These are phyloP conservation scores for Alexandromys fortis DNA, from an alignment of 2,113 vertebrate species.

Conservation along the genomic window DNA sequence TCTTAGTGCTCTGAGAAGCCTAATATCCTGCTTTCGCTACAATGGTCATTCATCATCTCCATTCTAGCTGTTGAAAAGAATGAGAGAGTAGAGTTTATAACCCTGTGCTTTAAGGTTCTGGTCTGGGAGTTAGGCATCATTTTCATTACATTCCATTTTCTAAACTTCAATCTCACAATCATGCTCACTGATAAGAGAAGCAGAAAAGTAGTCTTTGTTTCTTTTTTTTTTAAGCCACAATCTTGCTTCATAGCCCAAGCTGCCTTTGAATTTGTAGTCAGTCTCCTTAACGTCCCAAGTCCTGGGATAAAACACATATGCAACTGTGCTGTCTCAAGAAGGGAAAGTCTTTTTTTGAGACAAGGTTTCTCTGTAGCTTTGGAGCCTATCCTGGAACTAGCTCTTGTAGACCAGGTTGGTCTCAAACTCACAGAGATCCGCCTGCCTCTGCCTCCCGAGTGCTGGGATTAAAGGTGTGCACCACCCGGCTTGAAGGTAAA, in stretches of 20 bases:
- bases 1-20: neutral
- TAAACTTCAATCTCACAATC: constrained; percentile 15
- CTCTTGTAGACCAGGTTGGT: too few relatives aligned
- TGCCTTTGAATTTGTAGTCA: too few relatives aligned
- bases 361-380: too few relatives aligned
- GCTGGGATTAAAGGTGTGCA: neutral
- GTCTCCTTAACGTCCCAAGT: too few relatives aligned
- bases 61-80: neutral
- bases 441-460: neutral
- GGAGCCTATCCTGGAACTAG: too few relatives aligned
- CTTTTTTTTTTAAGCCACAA: neutral
- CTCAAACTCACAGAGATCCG: too few relatives aligned
- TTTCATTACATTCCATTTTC: constrained; percentile 21
- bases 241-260: neutral
- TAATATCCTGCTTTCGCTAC: neutral
- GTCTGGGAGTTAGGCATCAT: neutral
- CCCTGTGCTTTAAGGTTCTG: neutral
- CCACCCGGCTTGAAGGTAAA: neutral
- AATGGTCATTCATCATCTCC: neutral
- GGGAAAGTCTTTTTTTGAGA: too few relatives aligned
- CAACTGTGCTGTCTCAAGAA: too few relatives aligned
- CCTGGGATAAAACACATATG: too few relatives aligned
- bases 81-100: neutral
- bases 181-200: neutral
- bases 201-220: neutral